These are phyloP conservation scores for Spilogale gracilis DNA, from an alignment of 2,113 vertebrate species.

Conservation along the genomic window DNA sequence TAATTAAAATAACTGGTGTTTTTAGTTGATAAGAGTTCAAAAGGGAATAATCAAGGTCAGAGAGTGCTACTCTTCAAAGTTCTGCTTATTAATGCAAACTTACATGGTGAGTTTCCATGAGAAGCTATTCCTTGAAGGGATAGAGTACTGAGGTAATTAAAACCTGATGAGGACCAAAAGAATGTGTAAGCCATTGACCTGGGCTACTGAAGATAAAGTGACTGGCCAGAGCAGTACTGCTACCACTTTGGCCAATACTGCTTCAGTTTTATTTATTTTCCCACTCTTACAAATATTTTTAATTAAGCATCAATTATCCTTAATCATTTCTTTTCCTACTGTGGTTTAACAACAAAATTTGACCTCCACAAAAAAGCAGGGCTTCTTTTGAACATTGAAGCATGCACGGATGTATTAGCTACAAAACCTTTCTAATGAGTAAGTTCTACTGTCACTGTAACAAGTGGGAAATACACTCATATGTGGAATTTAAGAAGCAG, in stretches of 20 bases:
- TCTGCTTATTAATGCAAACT: neutral
- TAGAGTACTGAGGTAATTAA: neutral
- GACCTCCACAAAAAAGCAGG: neutral
- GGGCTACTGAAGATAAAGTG: neutral
- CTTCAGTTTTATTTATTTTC: neutral
- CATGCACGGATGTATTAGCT: neutral
- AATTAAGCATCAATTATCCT: neutral
- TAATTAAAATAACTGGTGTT: constrained; percentile 44
- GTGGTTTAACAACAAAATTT: neutral
- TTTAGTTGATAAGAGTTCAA: constrained; percentile 43
- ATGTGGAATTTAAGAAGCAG: neutral
- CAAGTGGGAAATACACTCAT: neutral
- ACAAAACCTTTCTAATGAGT: neutral
- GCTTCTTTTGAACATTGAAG: neutral
- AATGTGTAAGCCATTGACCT: neutral
- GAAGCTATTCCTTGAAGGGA: constrained; percentile 4
- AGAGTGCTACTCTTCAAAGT: neutral
- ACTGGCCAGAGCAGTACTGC: neutral
- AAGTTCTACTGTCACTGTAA: neutral
- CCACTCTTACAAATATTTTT: neutral
- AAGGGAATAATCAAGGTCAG: neutral
- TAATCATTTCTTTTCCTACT: neutral
- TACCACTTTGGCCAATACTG: neutral
- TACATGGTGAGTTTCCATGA: neutral
- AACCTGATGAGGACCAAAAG: neutral